Base-by-base conservation (phyloP, 2,888 invertebrate genomes). In the Ophraella communa region DNA sequence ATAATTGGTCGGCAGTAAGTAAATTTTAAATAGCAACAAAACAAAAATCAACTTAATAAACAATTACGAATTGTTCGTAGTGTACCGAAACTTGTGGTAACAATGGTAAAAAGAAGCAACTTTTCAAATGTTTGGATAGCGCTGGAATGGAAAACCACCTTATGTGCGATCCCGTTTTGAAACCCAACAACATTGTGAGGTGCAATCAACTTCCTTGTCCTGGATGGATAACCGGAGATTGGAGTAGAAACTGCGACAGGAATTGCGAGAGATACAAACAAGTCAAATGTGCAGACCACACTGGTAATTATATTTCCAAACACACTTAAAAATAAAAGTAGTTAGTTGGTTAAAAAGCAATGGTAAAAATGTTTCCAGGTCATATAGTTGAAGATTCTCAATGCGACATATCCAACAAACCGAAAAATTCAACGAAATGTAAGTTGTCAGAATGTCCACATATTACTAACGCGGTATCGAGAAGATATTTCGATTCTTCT, bases 211-310 rank as follows among this genome's bases (percentile, higher is more conserved):
- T 68, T 17, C 78, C 82, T 0, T 87, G 87, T 76, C 84, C 85
- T 1, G 76, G 78, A 69, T 88, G 88, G 88, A 83, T 81, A 49
- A 80, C 79, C 11, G 85, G 87, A 0, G 85, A 84, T 4, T 91
- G 90, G 90, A 85, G 86, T 57, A 81, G 84, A 79, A 69, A 39
- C 11, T 90, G 90, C 73, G 84, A 86, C 75, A 82, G 82, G 1
- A 83, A 87, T 49, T 92, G 92, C 76, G 88, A 86, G 77, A 87
- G 87, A 74, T 85, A 85, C 66, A 85, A 91, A 14, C 87, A 86
- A 66, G 89, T 91, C 0, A 80, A 82, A 3, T 90, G 90, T 72
- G 83, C 84, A 65, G 76, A 76, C 67, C 58, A 69, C 23, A 65
- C 71, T 64, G 74, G 79, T 76, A 14, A 54, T 52, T 20, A n/a